Conservation (phyloP, 2,113 vertebrate genomes). For the Pachyramphus minor region DNA sequence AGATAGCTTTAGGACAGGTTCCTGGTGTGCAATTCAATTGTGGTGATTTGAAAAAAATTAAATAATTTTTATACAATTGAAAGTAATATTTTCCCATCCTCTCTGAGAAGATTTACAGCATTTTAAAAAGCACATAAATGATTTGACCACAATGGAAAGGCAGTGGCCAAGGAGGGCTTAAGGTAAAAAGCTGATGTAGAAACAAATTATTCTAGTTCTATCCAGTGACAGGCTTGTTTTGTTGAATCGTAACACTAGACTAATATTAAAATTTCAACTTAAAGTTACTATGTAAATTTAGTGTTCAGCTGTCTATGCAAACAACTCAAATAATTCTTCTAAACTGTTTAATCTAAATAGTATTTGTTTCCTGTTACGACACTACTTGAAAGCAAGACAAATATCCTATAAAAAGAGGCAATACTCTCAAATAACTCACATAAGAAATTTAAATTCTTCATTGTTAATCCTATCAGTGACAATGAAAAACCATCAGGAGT, state of each 20-base stretch:
- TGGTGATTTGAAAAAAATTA: not conserved
- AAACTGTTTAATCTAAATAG: not conserved
- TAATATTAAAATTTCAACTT: not conserved
- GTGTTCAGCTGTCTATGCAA: not conserved
- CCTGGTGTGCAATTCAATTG: not conserved
- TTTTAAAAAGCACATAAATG: not conserved
- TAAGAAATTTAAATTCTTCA: not conserved
- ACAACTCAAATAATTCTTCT: not conserved
- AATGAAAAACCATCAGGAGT: not conserved
- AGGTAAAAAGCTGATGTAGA: not conserved
- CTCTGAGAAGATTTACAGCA: not conserved
- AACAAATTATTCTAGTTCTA: not conserved
- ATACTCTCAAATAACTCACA: not conserved
- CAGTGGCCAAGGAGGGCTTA: fast-evolving
- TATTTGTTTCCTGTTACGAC: not conserved
- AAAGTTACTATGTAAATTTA: not conserved
- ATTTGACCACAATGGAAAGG: not conserved
- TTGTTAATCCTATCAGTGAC: not conserved
- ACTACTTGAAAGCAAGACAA: not conserved
- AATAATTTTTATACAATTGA: not conserved
- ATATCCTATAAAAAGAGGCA: not conserved
- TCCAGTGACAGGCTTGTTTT: not conserved
- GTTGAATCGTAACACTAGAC: not conserved
- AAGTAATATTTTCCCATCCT: not conserved
- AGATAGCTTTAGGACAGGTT: not conserved